phyloP scores from a whole-genome alignment of 2,797 vertebrate species.

The Sebastes hubbsi region DNA sequence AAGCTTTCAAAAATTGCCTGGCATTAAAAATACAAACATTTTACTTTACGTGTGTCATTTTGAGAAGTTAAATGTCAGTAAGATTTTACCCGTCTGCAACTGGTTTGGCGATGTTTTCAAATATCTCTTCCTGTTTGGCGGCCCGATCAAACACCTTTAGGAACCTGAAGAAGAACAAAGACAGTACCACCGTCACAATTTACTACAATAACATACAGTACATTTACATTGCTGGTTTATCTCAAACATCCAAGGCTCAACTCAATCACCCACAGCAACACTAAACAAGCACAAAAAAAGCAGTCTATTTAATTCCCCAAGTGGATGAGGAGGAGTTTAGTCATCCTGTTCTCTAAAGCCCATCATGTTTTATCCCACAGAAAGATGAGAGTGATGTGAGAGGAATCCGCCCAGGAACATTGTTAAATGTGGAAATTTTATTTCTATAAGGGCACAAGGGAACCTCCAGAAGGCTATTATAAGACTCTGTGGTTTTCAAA shows the following conservation, averaged over 20 bases:
- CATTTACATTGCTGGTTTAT: not conserved
- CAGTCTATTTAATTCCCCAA: constrained; percentile 25
- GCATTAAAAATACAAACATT: not conserved
- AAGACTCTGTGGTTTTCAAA: constrained; percentile 70
- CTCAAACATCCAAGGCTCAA: constrained; percentile 1
- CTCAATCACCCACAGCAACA: constrained; percentile 22
- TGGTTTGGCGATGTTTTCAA: constrained; percentile 92
- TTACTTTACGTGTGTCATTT: not conserved
- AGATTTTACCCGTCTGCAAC: constrained; percentile 92
- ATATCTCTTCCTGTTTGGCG: constrained; percentile 91
- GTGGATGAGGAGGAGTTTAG: constrained; percentile 43
- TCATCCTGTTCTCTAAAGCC: constrained; percentile 53
- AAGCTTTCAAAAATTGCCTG: not conserved
- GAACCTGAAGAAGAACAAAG: constrained; percentile 82
- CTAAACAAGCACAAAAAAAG: constrained; percentile 36
- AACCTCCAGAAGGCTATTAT: constrained; percentile 73
- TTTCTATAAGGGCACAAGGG: constrained; percentile 73
- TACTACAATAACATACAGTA: not conserved
- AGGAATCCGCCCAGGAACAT: constrained; percentile 60
- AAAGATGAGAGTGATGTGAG: constrained; percentile 53
- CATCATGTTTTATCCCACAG: constrained; percentile 50
- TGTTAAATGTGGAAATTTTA: constrained; percentile 77
- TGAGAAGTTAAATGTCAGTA: not conserved
- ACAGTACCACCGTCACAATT: not conserved
- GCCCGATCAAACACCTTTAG: constrained; percentile 93